Percentiles rank a stretch among this genome's conserved stretches.
Conservation (phyloP, 2,113 vertebrate genomes). For the Neodontobutis hainanensis region DNA sequence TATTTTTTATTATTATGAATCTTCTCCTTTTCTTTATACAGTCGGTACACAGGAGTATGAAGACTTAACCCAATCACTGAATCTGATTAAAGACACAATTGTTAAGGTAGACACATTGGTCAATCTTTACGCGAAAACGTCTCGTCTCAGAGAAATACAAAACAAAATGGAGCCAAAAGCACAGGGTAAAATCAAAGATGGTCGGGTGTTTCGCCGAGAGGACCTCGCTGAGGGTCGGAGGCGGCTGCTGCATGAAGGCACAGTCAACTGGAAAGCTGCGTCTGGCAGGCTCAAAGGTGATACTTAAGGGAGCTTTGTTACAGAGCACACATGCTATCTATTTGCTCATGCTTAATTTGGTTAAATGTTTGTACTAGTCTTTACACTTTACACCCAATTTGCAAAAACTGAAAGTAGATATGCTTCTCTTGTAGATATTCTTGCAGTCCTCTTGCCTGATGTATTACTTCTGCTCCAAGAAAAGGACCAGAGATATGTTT, state of each 20-base stretch:
- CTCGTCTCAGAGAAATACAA: slow-evolving; percentile 86
- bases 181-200: slow-evolving; percentile 87
- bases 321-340: not conserved
- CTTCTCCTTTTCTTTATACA: slow-evolving; percentile 43
- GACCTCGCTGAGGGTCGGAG: slow-evolving; percentile 81
- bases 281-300: slow-evolving; percentile 93
- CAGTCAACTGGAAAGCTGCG: slow-evolving; percentile 90
- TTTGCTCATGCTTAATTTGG: not conserved
- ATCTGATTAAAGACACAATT: slow-evolving; percentile 87
- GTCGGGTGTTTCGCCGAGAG: slow-evolving; percentile 86
- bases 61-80: slow-evolving; percentile 83
- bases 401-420: not conserved
- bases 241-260: slow-evolving; percentile 83
- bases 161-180: slow-evolving; percentile 89
- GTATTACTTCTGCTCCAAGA: slow-evolving; percentile 92
- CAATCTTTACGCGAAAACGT: slow-evolving; percentile 85
- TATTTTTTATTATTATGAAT: too few species aligned
- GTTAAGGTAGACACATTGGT: slow-evolving; percentile 88
- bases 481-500: slow-evolving; percentile 93
- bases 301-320: not conserved
- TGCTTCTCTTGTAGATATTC: slow-evolving; percentile 80
- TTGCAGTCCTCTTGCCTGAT: slow-evolving; percentile 91
- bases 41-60: slow-evolving; percentile 85
- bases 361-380: not conserved
- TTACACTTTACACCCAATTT: not conserved